Evolutionary conservation across 1,140 invertebrate genomes (phyloP).

Genomic region (Drosophila aff.): DNA sequence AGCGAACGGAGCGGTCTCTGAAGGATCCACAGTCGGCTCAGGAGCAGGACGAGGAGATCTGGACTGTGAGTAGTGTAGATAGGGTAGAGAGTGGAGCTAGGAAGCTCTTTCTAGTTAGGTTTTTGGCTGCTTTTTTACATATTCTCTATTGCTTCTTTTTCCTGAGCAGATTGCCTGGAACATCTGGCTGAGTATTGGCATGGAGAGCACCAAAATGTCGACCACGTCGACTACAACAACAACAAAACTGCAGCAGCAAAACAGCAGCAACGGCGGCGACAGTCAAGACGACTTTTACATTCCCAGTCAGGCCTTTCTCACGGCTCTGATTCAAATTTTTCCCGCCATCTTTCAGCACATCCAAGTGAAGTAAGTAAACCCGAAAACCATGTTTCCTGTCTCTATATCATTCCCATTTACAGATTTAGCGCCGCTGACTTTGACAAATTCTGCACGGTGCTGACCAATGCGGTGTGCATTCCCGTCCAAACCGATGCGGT

Average conservation of each 20-base stretch:
- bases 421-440: constrained; percentile 92
- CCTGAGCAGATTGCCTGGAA: constrained; percentile 89
- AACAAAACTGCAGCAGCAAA: constrained; percentile 64
- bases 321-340: constrained; percentile 97
- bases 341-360: constrained; percentile 96
- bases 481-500: constrained; percentile 94
- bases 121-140: not conserved
- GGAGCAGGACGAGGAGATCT: constrained; percentile 88
- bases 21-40: constrained; percentile 71
- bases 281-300: constrained; percentile 89
- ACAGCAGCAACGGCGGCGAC: constrained; percentile 33
- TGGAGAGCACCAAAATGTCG: constrained; percentile 90
- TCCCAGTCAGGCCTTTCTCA: constrained; percentile 96
- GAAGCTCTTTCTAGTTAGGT: not conserved
- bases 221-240: constrained; percentile 72
- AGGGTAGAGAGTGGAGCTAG: no score
- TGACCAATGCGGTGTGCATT: constrained; percentile 91
- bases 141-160: not conserved
- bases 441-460: constrained; percentile 91
- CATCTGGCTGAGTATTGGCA: constrained; percentile 94
- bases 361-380: constrained; percentile 88
- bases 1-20: constrained; percentile 63
- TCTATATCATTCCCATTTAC: not conserved
- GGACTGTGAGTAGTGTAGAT: constrained; percentile 86
- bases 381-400: no score